Percentiles rank a stretch among this genome's conserved stretches.
Evolutionary conservation across 2,113 vertebrate species (phyloP).

Genomic region (Rutilus rutilus): DNA sequence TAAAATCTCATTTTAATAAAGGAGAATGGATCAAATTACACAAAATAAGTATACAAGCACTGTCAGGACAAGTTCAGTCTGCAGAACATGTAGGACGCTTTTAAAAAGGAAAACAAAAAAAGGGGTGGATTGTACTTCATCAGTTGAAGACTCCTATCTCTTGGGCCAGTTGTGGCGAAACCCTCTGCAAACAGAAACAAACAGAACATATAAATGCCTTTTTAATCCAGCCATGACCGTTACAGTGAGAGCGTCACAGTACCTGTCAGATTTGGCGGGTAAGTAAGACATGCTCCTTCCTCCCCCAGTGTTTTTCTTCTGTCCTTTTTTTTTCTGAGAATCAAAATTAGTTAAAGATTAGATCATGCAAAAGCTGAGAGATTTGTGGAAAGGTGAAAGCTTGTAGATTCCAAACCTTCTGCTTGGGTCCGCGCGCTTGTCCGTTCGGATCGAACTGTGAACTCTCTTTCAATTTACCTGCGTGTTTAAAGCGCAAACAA

Average conservation of each 20-base stretch:
- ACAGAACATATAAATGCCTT: background rate
- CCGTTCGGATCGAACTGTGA: conserved; percentile 89
- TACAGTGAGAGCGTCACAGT: no score
- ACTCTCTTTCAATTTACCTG: conserved; percentile 76
- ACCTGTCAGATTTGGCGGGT: conserved; percentile 83
- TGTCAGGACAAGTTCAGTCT: background rate
- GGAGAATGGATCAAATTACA: background rate
- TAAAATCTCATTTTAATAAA: conserved; percentile 45
- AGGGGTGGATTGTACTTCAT: no score
- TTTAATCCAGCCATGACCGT: background rate
- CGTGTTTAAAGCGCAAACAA: conserved; percentile 38
- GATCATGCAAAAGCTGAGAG: background rate
- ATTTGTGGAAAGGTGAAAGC: background rate
- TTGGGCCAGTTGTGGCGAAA: conserved; percentile 91
- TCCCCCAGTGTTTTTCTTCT: conserved; percentile 78
- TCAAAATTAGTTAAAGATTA: conserved; percentile 27
- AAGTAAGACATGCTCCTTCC: conserved; percentile 90
- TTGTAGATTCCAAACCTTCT: conserved; percentile 63
- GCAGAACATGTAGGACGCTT: background rate
- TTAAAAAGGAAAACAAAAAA: background rate
- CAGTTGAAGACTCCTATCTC: conserved; percentile 77
- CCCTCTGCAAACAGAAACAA: conserved; percentile 74
- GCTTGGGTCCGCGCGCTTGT: conserved; percentile 65
- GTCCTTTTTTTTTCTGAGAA: conserved; percentile 80
- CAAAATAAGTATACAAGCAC: conserved; percentile 31